Percentiles rank a stretch among this genome's conserved stretches.
These are phyloP conservation scores for Hydrotaea diabolus DNA, from an alignment of 2,888 invertebrate genomes.

Conservation along the genomic window DNA sequence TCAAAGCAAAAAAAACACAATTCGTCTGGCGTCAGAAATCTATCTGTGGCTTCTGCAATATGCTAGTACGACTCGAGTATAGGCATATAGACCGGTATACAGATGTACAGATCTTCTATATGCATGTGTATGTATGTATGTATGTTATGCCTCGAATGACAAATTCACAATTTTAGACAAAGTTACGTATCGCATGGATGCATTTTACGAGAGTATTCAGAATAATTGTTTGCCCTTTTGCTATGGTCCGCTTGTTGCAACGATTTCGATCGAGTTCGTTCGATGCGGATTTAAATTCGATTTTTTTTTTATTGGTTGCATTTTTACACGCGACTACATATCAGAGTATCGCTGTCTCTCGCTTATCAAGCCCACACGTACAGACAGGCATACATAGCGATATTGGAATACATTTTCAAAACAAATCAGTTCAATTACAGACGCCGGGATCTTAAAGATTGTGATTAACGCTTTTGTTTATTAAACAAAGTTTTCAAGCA, in stretches of 20 bases:
- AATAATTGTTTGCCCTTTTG: neutral
- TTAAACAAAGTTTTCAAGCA: too few species aligned
- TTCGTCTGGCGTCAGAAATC: neutral
- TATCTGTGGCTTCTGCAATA: neutral
- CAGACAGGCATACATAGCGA: neutral
- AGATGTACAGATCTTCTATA: too few species aligned
- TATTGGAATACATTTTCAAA: conserved; percentile 42
- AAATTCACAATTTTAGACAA: neutral
- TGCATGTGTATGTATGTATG: neutral
- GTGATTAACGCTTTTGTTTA: neutral
- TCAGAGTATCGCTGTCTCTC: neutral
- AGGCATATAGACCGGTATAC: too few species aligned
- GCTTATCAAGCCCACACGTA: neutral
- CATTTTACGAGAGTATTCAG: neutral
- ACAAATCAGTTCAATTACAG: conserved; percentile 64
- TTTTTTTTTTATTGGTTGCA: too few species aligned
- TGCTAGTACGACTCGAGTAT: too few species aligned
- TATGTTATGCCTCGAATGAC: neutral
- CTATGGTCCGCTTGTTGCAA: neutral
- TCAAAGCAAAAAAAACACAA: neutral
- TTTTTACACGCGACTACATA: neutral
- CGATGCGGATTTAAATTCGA: neutral
- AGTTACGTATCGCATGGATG: neutral
- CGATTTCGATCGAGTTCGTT: neutral
- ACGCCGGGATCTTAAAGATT: conserved; percentile 60